Base-by-base conservation (phyloP, 2,888 invertebrate genomes). In the Lithophane socia region DNA sequence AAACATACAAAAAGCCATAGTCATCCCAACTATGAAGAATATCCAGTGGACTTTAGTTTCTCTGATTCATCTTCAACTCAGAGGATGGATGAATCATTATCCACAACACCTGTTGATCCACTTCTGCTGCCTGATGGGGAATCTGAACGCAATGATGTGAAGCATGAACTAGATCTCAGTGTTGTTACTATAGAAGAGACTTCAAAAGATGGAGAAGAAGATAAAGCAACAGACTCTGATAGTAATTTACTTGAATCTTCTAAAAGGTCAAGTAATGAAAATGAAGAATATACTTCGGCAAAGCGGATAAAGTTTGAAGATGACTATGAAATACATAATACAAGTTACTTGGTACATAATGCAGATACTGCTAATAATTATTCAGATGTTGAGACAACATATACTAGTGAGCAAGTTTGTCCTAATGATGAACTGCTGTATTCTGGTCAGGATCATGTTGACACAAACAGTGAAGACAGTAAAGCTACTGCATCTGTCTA, bases 41-140 rank as follows among this genome's bases (percentile, higher is more conserved):
- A 93, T 80, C 96, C 94, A 86, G 93, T 94, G 67, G 95, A 96
- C 85, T 95, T 95, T 79, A 96, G 92, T 90, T 97, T 96, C 84
- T 94, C 96, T 76, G 97, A 96, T 86, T 94, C 95, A 64, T 94
- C 95, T 68, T 94, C 95, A 65, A 90, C 91, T 60, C 94, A 92
- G 76, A 95, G 96, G 87, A 87, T 94, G 88, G 97, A 97, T 89
- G 96, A 96, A 70, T 93, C 93, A 72, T 89, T 94, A n/a, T 92
- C 95, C 52, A 93, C 94, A 71, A 96, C 96, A 80, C 96, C 96
- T 80, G 92, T 96, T 73, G 97, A 97, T 90, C 97, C 97, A 18
- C 92, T 97, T 9, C 89, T 97, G 44, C 86, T 97, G 74, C 95
- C 94, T 81, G 97, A 97, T 84, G 88, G 87, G 77, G 96, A 96